These are phyloP conservation scores for Drosophila subpulchrella DNA, from an alignment of 1,140 invertebrate species.

Conservation along the genomic window DNA sequence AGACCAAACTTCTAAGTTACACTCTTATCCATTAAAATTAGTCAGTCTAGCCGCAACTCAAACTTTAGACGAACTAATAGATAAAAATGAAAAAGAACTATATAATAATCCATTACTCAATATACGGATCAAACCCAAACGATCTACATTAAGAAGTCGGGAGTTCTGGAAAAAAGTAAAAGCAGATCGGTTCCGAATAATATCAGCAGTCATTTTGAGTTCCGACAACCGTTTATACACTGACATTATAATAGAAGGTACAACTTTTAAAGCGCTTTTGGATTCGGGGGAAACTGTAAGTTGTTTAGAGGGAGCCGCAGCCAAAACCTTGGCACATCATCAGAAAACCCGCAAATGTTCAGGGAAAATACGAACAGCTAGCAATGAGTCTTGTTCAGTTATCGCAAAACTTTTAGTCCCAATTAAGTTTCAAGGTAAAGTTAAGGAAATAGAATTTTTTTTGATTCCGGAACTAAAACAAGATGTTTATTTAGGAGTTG, in stretches of 20 bases:
- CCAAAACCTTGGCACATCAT: not conserved
- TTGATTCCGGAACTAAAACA: conserved; percentile 5
- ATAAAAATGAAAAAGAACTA: not conserved
- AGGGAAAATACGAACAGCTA: conserved; percentile 14
- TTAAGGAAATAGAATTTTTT: conserved; percentile 8
- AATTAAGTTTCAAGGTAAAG: conserved; percentile 3
- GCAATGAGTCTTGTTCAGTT: conserved; percentile 13
- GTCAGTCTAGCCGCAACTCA: not conserved
- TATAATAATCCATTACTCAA: conserved; percentile 4
- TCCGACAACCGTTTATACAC: conserved; percentile 17
- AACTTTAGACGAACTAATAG: conserved; percentile 4
- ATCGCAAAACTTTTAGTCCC: conserved; percentile 1
- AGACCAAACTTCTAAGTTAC: conserved; percentile 3
- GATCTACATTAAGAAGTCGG: conserved; percentile 1
- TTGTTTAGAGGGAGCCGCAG: conserved; percentile 5
- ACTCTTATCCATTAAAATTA: not conserved
- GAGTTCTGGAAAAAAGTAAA: conserved; percentile 9
- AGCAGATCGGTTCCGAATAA: not conserved
- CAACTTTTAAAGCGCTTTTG: conserved; percentile 5
- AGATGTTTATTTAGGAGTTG: conserved; percentile 8
- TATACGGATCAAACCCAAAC: conserved; percentile 4
- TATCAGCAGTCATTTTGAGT: conserved; percentile 15
- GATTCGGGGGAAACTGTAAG: conserved; percentile 26
- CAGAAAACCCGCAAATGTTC: conserved; percentile 15
- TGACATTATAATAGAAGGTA: conserved; percentile 7